Evolutionary conservation across 2,888 invertebrate genomes (phyloP), one percentile per base, ranked within the genome.

Genomic region (Oconnorella tubifera): DNA sequence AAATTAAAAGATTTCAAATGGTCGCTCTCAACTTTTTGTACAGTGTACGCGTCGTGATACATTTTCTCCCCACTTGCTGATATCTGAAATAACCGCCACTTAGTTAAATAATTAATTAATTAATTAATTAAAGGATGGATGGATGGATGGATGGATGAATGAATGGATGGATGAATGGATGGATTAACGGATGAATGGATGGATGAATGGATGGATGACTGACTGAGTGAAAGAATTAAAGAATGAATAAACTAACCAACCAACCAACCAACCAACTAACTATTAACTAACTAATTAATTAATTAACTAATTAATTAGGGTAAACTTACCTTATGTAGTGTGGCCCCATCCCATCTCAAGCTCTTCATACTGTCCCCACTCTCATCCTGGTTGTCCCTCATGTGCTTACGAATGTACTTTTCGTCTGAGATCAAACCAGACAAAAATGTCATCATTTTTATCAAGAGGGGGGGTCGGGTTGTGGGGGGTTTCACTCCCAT

Each of bases 1-100:
- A 76, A 81, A 74, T 81, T 80, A 68, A 80, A 78, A 57, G 76
- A 77, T 29, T 70, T 70, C 40, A 78, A 73, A 33, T 75, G 75
- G 4, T 68, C 62, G n/a, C 74, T 72, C 59, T 80, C 79, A n/a
- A 81, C 80, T 49, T 71, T 72, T 68, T 82, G 81, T 48, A 82
- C 77, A n/a, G 80, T 80, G 73, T 82, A 81, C 6, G 80, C 81
- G 63, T 81, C 81, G 65, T 80, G 80, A 68, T 74, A 74, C 69
- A 72, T 70, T 66, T 71, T 73, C 65, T 74, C 73, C 4, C 72
- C 76, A 62, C 78, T 79, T 2, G 80, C 79, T 1, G 79, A 77
- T 31, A 80, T 70, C 74, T 72, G 63, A 6, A 66, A 49, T n/a
- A 56, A 32, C n/a, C n/a, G n/a, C n/a, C n/a, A n/a, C n/a, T n/a